These are phyloP conservation scores for Drosophila incognita DNA, from an alignment of 2,888 invertebrate species.

Conservation along the genomic window DNA sequence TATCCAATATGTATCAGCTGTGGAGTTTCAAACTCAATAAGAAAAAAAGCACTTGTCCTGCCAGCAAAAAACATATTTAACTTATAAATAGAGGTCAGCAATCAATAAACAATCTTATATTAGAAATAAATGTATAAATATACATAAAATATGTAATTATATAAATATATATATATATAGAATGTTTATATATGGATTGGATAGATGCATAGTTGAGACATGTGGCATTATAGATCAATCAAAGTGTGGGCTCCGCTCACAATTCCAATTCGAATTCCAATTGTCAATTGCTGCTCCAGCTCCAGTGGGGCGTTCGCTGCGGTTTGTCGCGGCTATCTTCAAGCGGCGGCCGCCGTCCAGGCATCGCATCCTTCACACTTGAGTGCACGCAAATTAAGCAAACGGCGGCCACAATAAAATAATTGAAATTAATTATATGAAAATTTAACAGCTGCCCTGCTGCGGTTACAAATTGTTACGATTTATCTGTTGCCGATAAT, in stretches of 20 bases:
- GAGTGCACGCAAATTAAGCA: constrained; percentile 82
- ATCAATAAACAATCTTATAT: background rate
- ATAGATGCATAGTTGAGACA: background rate
- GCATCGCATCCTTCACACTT: constrained; percentile 84
- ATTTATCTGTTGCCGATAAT: constrained; percentile 61
- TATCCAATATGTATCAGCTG: background rate
- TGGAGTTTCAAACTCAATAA: background rate
- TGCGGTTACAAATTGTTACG: constrained; percentile 66
- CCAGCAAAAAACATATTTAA: background rate
- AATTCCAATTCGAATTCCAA: constrained; percentile 8
- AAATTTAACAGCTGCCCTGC: constrained; percentile 79
- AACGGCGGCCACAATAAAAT: constrained; percentile 74
- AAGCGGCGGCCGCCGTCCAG: constrained; percentile 69
- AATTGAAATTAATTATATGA: constrained; percentile 82
- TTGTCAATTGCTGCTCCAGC: constrained; percentile 35
- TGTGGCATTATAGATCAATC: constrained; percentile 11
- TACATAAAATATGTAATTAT: background rate
- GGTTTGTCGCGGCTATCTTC: constrained; percentile 72
- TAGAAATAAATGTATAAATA: background rate
- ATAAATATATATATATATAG: background rate
- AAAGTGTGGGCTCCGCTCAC: constrained; percentile 19
- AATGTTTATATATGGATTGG: too few species aligned
- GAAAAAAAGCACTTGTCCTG: background rate
- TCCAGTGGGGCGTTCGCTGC: constrained; percentile 50
- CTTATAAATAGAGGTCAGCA: background rate